Conservation (phyloP, 1,140 invertebrate species). For the Melanaphis sacchari region DNA sequence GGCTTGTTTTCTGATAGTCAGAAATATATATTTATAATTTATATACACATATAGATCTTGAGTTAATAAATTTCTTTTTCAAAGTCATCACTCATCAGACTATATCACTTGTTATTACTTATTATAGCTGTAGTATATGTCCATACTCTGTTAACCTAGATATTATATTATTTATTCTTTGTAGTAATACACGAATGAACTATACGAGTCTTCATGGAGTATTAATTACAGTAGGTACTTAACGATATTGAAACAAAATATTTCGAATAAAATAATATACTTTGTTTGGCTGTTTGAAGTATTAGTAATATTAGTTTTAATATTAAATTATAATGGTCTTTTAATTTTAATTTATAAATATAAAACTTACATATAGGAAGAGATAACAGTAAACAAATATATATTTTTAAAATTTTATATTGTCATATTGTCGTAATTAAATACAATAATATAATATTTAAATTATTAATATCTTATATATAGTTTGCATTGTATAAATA, state of each 20-base stretch:
- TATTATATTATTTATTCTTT: background rate
- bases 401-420: background rate
- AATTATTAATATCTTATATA: background rate
- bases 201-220: background rate
- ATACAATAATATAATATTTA: background rate
- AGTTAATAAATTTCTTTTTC: background rate
- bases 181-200: background rate
- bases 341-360: background rate
- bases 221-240: background rate
- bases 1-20: background rate
- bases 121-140: background rate
- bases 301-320: background rate
- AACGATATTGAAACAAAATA: background rate
- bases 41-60: background rate
- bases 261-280: background rate
- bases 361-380: background rate
- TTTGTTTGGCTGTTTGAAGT: background rate
- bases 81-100: too few species aligned
- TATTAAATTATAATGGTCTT: background rate
- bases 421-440: background rate
- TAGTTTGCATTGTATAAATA: background rate
- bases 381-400: too few species aligned
- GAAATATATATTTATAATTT: background rate
- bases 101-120: background rate
- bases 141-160: background rate